A percentile compares a stretch with the other conserved stretches of the same genome.
phyloP scores from a whole-genome alignment of 2,888 invertebrate species.

The Pristionchus maxplancki region DNA sequence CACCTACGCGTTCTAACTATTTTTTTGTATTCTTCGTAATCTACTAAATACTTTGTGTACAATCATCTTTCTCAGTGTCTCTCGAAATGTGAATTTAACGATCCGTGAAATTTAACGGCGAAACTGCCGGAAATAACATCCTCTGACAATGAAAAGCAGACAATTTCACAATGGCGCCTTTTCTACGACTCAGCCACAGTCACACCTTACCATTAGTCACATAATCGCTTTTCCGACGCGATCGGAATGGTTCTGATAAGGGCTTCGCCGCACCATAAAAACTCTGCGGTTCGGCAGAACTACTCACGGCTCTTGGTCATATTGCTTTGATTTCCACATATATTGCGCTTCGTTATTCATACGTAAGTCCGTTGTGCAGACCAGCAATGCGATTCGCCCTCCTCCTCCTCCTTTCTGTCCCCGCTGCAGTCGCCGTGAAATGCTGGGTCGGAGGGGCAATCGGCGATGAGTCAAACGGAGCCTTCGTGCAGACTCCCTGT shows the following conservation, averaged over 20 bases:
- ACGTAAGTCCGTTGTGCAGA: too few species aligned
- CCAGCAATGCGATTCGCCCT: not conserved
- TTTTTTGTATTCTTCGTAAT: too few species aligned
- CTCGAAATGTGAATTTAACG: not conserved
- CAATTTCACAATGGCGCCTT: not conserved
- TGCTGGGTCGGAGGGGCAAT: not conserved
- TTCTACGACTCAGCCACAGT: not conserved
- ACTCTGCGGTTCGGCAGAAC: not conserved
- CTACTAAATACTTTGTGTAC: too few species aligned
- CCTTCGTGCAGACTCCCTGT: not conserved
- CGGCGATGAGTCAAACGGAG: not conserved
- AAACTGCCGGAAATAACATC: not conserved
- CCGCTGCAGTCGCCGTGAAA: not conserved
- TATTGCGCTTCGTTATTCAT: too few species aligned
- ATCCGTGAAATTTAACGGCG: not conserved
- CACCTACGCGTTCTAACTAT: too few species aligned
- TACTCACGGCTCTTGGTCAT: not conserved
- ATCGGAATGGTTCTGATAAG: not conserved
- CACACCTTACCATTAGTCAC: not conserved
- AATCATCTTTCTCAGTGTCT: not conserved
- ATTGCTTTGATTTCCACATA: too few species aligned
- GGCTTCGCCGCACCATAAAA: not conserved
- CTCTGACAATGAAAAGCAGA: not conserved
- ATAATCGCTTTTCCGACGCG: not conserved
- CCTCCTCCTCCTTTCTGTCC: not conserved